Evolutionary conservation across 2,888 invertebrate genomes (phyloP).

Genomic region (Hartigia nigra): DNA sequence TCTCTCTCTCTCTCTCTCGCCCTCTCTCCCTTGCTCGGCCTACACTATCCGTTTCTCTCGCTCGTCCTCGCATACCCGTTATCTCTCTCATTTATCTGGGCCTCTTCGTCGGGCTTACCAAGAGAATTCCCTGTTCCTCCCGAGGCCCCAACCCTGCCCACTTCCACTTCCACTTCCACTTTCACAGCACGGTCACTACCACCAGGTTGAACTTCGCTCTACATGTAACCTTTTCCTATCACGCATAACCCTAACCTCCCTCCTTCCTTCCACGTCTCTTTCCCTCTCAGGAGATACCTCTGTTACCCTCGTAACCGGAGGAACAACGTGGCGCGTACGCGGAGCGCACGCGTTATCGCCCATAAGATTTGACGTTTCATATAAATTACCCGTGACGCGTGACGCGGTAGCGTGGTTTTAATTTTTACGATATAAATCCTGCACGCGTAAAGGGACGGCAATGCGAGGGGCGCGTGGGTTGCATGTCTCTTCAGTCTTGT

Average conservation of each 20-base stretch:
- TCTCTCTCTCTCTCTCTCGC: conserved; percentile 25
- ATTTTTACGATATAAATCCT: conserved; percentile 19
- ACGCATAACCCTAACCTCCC: conserved; percentile 24
- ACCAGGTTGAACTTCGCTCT: no score
- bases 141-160: no score
- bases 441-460: neutral
- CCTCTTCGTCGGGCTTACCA: conserved; percentile 13
- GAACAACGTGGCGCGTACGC: neutral
- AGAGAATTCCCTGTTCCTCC: no score
- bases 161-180: no score
- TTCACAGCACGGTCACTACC: no score
- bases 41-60: conserved; percentile 22
- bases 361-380: conserved; percentile 46
- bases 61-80: conserved; percentile 25
- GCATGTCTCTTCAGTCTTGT: no score
- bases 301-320: neutral
- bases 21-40: conserved; percentile 21
- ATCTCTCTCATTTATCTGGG: conserved; percentile 24
- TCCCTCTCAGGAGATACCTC: neutral
- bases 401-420: conserved; percentile 17
- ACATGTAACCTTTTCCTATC: conserved; percentile 8
- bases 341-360: conserved; percentile 34
- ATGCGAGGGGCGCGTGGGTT: neutral
- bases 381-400: conserved; percentile 32
- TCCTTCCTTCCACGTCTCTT: neutral